Conservation (phyloP, 2,113 vertebrate genomes). For the Nibea coibor region DNA sequence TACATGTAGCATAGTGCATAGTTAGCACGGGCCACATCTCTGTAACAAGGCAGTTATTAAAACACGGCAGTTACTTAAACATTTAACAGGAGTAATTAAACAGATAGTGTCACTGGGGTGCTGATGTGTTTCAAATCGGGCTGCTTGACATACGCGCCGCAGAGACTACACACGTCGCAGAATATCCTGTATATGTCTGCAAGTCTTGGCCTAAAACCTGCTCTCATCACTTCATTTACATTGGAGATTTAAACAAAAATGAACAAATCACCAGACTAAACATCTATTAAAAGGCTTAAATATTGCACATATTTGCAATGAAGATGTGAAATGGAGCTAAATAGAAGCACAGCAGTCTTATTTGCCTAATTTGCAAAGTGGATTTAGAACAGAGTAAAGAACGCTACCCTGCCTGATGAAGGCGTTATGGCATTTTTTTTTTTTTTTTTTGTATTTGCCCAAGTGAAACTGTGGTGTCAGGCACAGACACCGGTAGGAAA, state of each 20-base stretch:
- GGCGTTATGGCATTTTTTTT: not conserved
- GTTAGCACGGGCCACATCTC: not conserved
- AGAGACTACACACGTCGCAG: conserved; percentile 7
- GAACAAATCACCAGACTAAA: conserved; percentile 17
- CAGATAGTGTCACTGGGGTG: not conserved
- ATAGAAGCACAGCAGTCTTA: not conserved
- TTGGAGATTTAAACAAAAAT: not conserved
- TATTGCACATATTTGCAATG: not conserved
- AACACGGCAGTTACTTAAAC: conserved; percentile 7
- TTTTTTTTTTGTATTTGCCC: not conserved
- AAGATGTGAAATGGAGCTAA: conserved; percentile 1
- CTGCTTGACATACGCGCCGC: conserved; percentile 14
- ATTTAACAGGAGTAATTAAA: conserved; percentile 9
- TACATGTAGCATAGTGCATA: not conserved
- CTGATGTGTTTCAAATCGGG: conserved; percentile 7
- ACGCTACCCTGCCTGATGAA: not conserved
- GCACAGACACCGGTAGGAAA: conserved; percentile 18
- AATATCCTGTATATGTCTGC: conserved; percentile 6
- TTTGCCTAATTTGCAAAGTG: conserved; percentile 8
- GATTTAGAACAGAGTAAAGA: not conserved
- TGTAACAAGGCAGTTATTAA: not conserved
- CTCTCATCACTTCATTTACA: not conserved
- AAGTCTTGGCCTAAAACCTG: not conserved
- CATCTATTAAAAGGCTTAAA: not conserved
- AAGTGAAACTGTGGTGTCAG: conserved; percentile 22